These are phyloP conservation scores for Cetonia aurata DNA, from an alignment of 2,888 invertebrate genomes.

Conservation along the genomic window DNA sequence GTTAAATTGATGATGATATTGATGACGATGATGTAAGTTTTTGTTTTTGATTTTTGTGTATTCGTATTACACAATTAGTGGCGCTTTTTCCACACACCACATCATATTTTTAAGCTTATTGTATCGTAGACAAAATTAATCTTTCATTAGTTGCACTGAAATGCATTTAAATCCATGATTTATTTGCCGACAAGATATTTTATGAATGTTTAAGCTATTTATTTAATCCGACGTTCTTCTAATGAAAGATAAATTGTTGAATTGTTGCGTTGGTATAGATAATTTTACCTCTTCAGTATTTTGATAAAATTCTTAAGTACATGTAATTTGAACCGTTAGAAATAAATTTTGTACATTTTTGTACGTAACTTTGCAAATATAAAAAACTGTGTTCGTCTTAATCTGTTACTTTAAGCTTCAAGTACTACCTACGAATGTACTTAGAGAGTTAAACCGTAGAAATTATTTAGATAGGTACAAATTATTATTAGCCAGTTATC, in stretches of 20 bases:
- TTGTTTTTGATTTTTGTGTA: constrained; percentile 59
- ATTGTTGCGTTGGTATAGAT: constrained; percentile 20
- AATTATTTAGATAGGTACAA: background rate
- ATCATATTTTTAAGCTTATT: constrained; percentile 37
- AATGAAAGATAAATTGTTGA: constrained; percentile 25
- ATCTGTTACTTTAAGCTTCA: constrained; percentile 8
- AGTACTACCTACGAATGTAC: constrained; percentile 14
- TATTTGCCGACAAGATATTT: no score
- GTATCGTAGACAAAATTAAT: constrained; percentile 27
- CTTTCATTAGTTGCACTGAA: constrained; percentile 10
- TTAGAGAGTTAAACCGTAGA: constrained; percentile 7
- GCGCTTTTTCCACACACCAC: constrained; percentile 49
- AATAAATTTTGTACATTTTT: constrained; percentile 6
- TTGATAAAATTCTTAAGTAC: constrained; percentile 1
- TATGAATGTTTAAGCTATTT: no score
- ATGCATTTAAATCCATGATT: background rate
- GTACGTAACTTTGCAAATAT: background rate
- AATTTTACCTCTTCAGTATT: constrained; percentile 18
- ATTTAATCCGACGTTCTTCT: background rate
- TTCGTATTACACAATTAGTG: constrained; percentile 58
- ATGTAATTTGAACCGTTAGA: constrained; percentile 12
- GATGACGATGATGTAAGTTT: constrained; percentile 59
- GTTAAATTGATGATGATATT: constrained; percentile 49
- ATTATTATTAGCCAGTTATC: constrained; percentile 13
- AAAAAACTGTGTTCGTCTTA: constrained; percentile 4